Conservation (phyloP, 1,140 invertebrate genomes). For the Catajapyx aquilonaris region DNA sequence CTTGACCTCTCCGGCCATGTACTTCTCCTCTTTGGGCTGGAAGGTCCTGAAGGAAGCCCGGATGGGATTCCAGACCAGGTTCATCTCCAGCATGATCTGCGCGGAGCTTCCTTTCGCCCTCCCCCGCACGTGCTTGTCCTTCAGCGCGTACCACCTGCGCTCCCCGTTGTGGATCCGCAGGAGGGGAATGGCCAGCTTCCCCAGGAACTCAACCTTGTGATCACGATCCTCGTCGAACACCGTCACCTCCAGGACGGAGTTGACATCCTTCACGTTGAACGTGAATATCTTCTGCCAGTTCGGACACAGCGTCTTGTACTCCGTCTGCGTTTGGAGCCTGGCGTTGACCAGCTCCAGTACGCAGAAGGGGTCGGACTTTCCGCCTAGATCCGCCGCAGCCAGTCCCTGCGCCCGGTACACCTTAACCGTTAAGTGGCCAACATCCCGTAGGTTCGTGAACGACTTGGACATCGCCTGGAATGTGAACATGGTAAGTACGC, state of each 20-base stretch:
- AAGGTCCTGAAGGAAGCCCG: constrained; percentile 76
- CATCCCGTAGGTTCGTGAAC: constrained; percentile 55
- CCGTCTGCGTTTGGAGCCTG: constrained; percentile 89
- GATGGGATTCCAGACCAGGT: constrained; percentile 75
- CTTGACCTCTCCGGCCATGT: constrained; percentile 80
- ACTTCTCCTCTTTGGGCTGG: constrained; percentile 89
- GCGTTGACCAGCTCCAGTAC: constrained; percentile 89
- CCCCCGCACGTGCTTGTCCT: constrained; percentile 80
- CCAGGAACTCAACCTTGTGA: constrained; percentile 94
- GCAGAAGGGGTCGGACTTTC: constrained; percentile 93
- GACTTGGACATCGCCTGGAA: constrained; percentile 37
- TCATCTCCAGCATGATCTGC: constrained; percentile 82
- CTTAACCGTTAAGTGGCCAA: constrained; percentile 74
- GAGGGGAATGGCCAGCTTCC: constrained; percentile 78
- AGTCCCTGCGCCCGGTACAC: constrained; percentile 72
- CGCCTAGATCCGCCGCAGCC: constrained; percentile 74
- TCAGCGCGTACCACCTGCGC: constrained; percentile 86
- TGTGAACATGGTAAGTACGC: constrained; percentile 8
- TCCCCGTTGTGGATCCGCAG: constrained; percentile 73
- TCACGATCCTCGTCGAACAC: constrained; percentile 97
- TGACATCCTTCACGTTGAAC: constrained; percentile 94
- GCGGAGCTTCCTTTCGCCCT: constrained; percentile 75
- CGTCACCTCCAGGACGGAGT: constrained; percentile 86
- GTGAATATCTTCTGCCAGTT: constrained; percentile 98
- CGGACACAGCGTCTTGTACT: constrained; percentile 90